Base-by-base conservation (phyloP, 2,888 invertebrate species). In the Pandemis cinnamomeana region DNA sequence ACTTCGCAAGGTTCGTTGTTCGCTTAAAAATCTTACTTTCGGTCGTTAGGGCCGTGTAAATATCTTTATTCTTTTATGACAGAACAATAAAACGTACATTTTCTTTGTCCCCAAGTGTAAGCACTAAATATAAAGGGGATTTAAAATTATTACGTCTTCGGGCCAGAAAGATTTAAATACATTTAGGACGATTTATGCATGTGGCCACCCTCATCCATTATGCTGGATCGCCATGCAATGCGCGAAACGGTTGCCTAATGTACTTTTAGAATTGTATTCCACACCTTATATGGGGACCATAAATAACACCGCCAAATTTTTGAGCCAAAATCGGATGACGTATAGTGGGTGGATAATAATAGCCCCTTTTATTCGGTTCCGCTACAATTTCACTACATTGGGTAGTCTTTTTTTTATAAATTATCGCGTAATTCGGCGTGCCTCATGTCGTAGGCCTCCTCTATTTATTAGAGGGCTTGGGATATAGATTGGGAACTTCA, bases 101-200 rank as follows among this genome's bases (percentile, higher is more conserved):
- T 66, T 69, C 66, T 66, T 72, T 72, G 70, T 75, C 72, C 69
- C 46, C 55, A 62, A 69, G 75, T 72, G 75, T 75, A 67, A 72
- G 72, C 44, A 71, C 48, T 75, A 71, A 60, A 75, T 60, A 61
- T 72, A 76, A 74, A 67, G 68, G 61, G 73, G 73, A 75, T 73
- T 75, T 66, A 67, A 77, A 77, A 76, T 77, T 77, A 78, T 77
- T 68, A 46, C 71, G 72, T 73, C 74, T 68, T 71, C 53, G 41
- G 72, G 67, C 58, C 44, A 67, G 67, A 68, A 66, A 67, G 76
- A 69, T 71, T 72, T 68, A 70, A 76, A 77, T 78, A 75, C 76
- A 77, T 77, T 77, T 71, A 70, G 68, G 75, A 75, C 64, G 71
- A 78, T 78, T 78, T 78, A 78, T 75, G 78, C 67, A 67, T 71